Base-by-base conservation (phyloP, 37 sponge, comb jelly and placozoan species). In the Amphimedon queenslandica region DNA sequence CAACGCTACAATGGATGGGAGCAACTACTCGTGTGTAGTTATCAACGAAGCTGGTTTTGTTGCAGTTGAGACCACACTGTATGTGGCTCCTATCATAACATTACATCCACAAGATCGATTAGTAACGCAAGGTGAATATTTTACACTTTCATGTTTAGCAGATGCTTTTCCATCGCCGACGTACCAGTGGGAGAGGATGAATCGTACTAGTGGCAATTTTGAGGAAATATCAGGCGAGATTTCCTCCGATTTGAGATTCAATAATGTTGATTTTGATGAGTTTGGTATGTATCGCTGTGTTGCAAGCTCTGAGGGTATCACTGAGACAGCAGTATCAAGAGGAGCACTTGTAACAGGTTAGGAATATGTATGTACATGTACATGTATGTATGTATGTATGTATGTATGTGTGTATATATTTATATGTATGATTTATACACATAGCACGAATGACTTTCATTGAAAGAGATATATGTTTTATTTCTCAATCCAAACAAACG, bases 131-230 rank as follows among this genome's bases (percentile, higher is more conserved):
- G 64, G 53, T 10, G 53, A 37, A 0, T 24, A 4, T 51, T 42
- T 71, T 16, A 81, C 24, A 41, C 71, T 87, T 28, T 70, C 40
- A 11, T 85, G 86, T 74, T 40, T 13, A 4, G 86, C 77, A 20
- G 55, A 74, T 21, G 47, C 30, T 4, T 69, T 67, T 39, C 86
- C 86, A 23, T 35, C 69, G 10, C 69, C 80, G 21, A 13, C 37
- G 13, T 66, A 79, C 55, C 25, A 0, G 1, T 85, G 86, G 86
- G 56, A 73, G 42, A 74, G 51, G 47, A 63, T 73, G 39, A 39
- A 39, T 18, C 5, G 60, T 29, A 58, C 41, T 6, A 35, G 37
- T 35, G 28, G 21, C 36, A 33, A 20, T 10, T 39, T 67, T 67
- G 68, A 67, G 31, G 23, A 11, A 11, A 29, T 67, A 27, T 6